Evolutionary conservation across 2,797 vertebrate species (phyloP).

Genomic region (Buphagus erythrorhynchus): DNA sequence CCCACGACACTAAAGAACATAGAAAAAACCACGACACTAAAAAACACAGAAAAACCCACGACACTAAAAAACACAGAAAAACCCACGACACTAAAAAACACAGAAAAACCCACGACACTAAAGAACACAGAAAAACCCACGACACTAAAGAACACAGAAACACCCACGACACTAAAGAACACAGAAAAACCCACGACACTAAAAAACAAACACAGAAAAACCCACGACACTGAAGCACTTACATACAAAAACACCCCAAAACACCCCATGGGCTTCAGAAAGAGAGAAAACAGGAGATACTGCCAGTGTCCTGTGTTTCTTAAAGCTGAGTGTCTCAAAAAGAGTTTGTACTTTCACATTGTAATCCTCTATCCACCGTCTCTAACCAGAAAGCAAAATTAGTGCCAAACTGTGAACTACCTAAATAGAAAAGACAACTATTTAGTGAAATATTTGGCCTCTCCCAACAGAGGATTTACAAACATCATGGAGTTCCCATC

Average conservation of each 20-base stretch:
- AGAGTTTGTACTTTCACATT: not conserved
- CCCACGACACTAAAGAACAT: no score
- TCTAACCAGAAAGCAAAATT: not conserved
- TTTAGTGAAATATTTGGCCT: not conserved
- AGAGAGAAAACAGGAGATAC: not conserved
- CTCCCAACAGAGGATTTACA: not conserved
- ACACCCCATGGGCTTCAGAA: rapidly evolving
- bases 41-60: no score
- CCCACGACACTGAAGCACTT: not conserved
- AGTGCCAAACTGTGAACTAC: not conserved
- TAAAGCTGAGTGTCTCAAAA: not conserved
- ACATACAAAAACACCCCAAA: not conserved
- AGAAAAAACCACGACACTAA: no score
- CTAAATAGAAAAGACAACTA: not conserved
- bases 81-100: no score
- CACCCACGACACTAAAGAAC: no score
- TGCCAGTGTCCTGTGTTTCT: not conserved
- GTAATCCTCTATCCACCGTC: not conserved
- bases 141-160: no score
- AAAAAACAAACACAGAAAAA: not conserved
- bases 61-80: no score
- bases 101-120: no score
- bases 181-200: no score
- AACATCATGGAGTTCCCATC: not conserved
- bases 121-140: no score